Percentiles rank a stretch among this genome's conserved stretches.
Evolutionary conservation across 2,888 invertebrate species (phyloP).

Genomic region (Apamea sordens): DNA sequence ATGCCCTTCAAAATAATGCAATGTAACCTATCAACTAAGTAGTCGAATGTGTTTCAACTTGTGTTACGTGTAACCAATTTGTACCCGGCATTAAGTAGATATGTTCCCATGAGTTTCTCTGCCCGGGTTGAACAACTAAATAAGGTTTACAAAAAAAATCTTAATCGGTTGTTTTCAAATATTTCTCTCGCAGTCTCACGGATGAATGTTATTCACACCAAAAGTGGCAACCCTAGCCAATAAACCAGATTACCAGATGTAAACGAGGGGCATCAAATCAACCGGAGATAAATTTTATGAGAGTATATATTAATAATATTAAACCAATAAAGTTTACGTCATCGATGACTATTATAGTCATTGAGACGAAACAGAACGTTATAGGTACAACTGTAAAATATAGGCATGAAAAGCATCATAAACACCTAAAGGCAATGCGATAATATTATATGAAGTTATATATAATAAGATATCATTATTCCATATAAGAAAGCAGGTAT

Average conservation of each 20-base stretch:
- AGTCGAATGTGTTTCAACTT: neutral
- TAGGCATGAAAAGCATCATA: constrained; percentile 14
- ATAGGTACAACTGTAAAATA: constrained; percentile 31
- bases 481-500: neutral
- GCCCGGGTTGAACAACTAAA: neutral
- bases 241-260: constrained; percentile 42
- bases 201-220: neutral
- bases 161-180: constrained; percentile 4
- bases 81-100: neutral
- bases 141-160: neutral
- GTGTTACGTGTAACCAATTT: neutral
- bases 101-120: neutral
- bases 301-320: constrained; percentile 28
- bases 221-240: constrained; percentile 38
- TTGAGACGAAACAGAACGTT: constrained; percentile 42
- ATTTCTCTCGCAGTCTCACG: neutral
- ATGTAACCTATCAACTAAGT: neutral
- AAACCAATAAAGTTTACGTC: constrained; percentile 39
- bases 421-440: constrained; percentile 17
- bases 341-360: constrained; percentile 36
- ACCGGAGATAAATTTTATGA: constrained; percentile 43
- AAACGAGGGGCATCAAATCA: constrained; percentile 43
- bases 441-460: constrained; percentile 12
- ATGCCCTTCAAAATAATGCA: neutral
- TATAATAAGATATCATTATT: constrained; percentile 8